Base-by-base conservation (phyloP, 2,888 invertebrate species). In the Pammene fasciana region DNA sequence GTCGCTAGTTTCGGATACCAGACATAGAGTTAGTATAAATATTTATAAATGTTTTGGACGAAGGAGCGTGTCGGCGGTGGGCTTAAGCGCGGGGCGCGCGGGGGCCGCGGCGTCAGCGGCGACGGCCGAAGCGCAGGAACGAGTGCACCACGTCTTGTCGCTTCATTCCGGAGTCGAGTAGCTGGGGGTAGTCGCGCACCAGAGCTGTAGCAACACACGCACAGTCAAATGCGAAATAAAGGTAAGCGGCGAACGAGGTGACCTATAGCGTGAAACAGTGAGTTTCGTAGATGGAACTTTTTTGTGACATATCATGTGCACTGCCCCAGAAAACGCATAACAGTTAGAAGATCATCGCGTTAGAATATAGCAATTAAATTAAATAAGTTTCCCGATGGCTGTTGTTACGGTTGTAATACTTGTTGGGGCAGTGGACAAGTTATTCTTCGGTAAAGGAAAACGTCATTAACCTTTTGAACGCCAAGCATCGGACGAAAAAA, bases 61-160 rank as follows among this genome's bases (percentile, higher is more conserved):
- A 89, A 87, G 82, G 84, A 72, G 75, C 75, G 78, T 72, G 67
- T 70, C 52, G 71, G 60, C 16, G 61, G 62, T 38, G n/a, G 61
- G 13, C 48, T 54, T 68, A 56, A 50, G 52, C 61, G 61, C 64
- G 65, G 45, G 67, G 52, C 50, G 62, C 62, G 62, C 62, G 50
- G 52, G 50, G 62, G 62, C 62, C 50, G 62, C 62, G 71, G 70
- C 73, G 88, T 92, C 95, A 95, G 93, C 96, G 96, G 84, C 96
- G 94, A 85, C 96, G 95, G 67, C 97, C 97, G 86, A 97, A 97
- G 81, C 97, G 95, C 78, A 97, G 94, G 92, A 97, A 97, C 67
- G 97, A 97, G 89, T 97, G 97, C 80, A 97, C 97, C 60, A 97
- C 96, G 89, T 97, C 97, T 82, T 97, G 97, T 72, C 97, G 94